These are phyloP conservation scores for Vireo altiloquus DNA, from an alignment of 2,113 vertebrate genomes.

Conservation along the genomic window DNA sequence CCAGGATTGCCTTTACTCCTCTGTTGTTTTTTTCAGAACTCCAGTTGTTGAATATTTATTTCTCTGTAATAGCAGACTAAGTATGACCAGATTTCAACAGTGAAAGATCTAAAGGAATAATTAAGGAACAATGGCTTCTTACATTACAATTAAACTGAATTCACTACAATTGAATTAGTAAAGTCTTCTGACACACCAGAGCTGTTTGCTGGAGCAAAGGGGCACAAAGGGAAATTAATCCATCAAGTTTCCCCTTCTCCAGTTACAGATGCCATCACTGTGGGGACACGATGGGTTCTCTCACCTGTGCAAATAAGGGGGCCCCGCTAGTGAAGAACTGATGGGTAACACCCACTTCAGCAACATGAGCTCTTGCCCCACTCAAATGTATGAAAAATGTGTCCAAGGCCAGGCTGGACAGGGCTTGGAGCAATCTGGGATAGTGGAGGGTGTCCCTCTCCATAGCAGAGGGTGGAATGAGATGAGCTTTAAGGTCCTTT, in stretches of 20 bases:
- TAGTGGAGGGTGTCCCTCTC: background rate
- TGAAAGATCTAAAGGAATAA: slow-evolving; percentile 54
- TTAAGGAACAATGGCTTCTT: slow-evolving; percentile 40
- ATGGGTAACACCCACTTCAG: background rate
- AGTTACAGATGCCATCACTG: background rate
- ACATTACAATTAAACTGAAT: slow-evolving; percentile 8
- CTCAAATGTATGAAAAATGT: background rate
- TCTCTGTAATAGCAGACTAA: slow-evolving; percentile 14
- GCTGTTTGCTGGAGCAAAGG: background rate
- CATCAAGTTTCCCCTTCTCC: background rate
- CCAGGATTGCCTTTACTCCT: background rate
- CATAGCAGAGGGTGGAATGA: background rate
- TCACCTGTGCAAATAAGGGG: background rate
- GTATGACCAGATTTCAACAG: slow-evolving; percentile 37
- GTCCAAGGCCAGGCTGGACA: background rate
- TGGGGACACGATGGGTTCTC: background rate
- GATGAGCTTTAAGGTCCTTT: background rate
- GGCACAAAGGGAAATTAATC: background rate
- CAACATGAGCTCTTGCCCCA: background rate
- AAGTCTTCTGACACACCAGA: background rate
- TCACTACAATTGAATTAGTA: background rate
- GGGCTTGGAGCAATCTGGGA: background rate
- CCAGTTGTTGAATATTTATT: slow-evolving; percentile 32
- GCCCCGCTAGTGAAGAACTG: background rate
- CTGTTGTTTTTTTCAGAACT: background rate